Evolutionary conservation across 1,140 invertebrate species (phyloP).

Genomic region (Ooceraea biroi): DNA sequence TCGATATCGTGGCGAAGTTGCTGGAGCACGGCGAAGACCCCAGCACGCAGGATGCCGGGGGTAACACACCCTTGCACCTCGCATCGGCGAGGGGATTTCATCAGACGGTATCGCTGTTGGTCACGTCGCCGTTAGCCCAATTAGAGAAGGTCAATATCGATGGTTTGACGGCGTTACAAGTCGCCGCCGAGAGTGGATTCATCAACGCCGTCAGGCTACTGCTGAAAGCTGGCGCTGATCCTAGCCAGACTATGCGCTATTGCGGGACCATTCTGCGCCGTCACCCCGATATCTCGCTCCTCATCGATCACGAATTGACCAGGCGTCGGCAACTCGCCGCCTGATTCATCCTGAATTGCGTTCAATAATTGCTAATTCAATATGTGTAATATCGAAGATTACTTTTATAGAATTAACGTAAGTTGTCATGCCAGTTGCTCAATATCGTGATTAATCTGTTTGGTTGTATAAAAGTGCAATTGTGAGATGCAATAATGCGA

Average conservation of each 20-base stretch:
- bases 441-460: constrained; percentile 14
- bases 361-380: not conserved
- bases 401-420: not conserved
- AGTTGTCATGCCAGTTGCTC: constrained; percentile 43
- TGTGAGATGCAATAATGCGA: not conserved
- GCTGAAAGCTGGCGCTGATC: constrained; percentile 79
- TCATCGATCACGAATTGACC: constrained; percentile 79
- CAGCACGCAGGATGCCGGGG: constrained; percentile 81
- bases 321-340: constrained; percentile 80
- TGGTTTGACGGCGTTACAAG: constrained; percentile 82
- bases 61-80: constrained; percentile 83
- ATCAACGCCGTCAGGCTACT: constrained; percentile 79
- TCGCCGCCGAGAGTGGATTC: constrained; percentile 85
- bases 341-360: constrained; percentile 48
- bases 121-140: constrained; percentile 76
- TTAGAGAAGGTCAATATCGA: constrained; percentile 82
- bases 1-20: constrained; percentile 78
- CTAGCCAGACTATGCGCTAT: constrained; percentile 69
- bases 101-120: constrained; percentile 79
- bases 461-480: not conserved
- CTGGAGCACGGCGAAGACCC: constrained; percentile 81
- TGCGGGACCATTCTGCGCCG: constrained; percentile 74
- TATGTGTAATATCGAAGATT: not conserved
- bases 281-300: constrained; percentile 77
- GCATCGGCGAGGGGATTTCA: constrained; percentile 83